These are phyloP conservation scores for Stramonita haemastoma DNA, from an alignment of 2,888 invertebrate genomes.

Conservation along the genomic window DNA sequence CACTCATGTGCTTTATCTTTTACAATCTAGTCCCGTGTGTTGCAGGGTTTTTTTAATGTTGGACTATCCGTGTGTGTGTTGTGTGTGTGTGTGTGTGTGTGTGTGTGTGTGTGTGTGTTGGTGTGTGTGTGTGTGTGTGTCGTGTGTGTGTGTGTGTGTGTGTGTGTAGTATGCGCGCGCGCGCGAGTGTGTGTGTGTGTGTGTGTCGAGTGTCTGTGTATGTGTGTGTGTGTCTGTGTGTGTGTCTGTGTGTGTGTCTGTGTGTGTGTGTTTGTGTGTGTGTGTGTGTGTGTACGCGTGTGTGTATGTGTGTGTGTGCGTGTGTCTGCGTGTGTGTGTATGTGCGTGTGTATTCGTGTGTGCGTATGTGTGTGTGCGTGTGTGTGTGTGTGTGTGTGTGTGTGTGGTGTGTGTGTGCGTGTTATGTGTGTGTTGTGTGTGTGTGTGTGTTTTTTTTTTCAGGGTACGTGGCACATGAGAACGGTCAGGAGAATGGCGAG, in stretches of 20 bases:
- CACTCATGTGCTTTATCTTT: too few relatives aligned
- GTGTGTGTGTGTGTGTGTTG: not conserved
- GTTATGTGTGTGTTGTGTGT: not conserved
- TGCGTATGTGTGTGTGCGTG: not conserved
- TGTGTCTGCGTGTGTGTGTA: not conserved
- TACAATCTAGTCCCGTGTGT: too few relatives aligned
- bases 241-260: not conserved
- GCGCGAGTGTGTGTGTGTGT: not conserved
- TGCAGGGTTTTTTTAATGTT: too few relatives aligned
- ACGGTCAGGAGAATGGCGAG: not conserved
- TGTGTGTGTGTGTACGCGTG: not conserved
- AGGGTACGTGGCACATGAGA: slow-evolving; percentile 7
- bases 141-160: not conserved
- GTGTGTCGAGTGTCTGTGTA: not conserved
- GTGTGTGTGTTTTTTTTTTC: not conserved
- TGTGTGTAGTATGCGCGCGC: not conserved
- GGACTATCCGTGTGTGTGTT: not conserved
- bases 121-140: not conserved
- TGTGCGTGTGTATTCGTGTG: not conserved
- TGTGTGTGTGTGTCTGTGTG: not conserved
- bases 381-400: not conserved
- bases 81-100: not conserved
- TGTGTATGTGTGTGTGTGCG: not conserved
- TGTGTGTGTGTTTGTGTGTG: not conserved
- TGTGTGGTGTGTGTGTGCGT: not conserved